Conservation (phyloP, 2,113 vertebrate genomes). For the Eleginops maclovinus region DNA sequence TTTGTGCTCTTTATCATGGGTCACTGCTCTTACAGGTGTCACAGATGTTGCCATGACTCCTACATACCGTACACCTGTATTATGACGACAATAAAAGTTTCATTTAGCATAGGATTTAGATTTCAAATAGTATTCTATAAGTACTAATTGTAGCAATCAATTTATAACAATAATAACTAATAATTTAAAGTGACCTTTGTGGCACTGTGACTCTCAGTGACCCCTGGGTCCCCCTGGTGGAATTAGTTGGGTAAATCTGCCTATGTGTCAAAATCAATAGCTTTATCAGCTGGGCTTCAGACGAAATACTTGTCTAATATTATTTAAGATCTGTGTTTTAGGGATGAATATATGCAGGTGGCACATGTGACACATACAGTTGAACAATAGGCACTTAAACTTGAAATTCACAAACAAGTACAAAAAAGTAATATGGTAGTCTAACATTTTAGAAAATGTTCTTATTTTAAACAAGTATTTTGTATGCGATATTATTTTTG, state of each 20-base stretch:
- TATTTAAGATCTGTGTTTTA: background rate
- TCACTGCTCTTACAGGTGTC: slow-evolving; percentile 4
- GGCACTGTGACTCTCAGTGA: slow-evolving; percentile 26
- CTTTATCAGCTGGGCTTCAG: background rate
- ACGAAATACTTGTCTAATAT: background rate
- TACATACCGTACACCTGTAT: slow-evolving; percentile 1
- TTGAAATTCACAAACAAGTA: background rate
- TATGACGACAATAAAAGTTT: background rate
- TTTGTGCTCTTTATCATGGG: background rate
- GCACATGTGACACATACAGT: background rate
- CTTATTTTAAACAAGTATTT: too few species aligned
- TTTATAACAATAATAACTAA: too few species aligned
- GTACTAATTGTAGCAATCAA: too few species aligned
- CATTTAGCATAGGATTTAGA: background rate
- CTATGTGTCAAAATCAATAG: background rate
- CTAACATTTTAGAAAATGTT: too few species aligned
- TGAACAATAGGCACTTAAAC: background rate
- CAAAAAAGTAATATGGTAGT: background rate
- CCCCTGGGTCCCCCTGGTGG: slow-evolving; percentile 72
- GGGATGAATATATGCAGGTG: background rate
- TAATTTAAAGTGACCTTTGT: background rate
- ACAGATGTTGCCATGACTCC: slow-evolving; percentile 7
- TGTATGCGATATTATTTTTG: too few species aligned
- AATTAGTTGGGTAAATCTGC: slow-evolving; percentile 3
- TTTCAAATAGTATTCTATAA: background rate